These are phyloP conservation scores for Mesorhabditis sp. DNA, from an alignment of 2,888 invertebrate genomes.

Conservation along the genomic window DNA sequence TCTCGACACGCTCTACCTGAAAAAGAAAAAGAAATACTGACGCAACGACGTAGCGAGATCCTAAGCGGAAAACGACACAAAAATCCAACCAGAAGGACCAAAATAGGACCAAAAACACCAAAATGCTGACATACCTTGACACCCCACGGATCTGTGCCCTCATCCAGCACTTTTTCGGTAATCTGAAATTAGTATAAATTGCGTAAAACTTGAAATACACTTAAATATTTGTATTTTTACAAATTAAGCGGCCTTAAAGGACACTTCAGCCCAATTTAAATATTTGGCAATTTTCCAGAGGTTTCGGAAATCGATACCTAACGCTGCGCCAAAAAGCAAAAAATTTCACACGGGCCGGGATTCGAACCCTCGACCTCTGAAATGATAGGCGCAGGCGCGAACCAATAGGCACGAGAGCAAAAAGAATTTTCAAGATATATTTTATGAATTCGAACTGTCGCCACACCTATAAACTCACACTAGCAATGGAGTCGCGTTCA, in stretches of 20 bases:
- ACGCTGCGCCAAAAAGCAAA: background rate
- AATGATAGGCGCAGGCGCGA: no score
- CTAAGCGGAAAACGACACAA: no score
- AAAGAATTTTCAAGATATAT: background rate
- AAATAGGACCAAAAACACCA: background rate
- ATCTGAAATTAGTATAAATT: conserved; percentile 29
- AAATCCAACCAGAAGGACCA: no score
- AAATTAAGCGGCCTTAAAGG: no score
- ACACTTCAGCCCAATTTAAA: no score
- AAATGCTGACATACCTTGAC: conserved; percentile 55
- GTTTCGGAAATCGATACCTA: background rate
- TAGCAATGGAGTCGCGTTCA: conserved; percentile 57
- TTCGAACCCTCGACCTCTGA: no score
- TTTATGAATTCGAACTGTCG: background rate
- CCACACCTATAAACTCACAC: conserved; percentile 27
- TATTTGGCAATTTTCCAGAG: no score
- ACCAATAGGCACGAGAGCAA: background rate
- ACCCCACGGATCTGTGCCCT: conserved; percentile 63
- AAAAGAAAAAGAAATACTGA: background rate
- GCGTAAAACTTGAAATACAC: no score
- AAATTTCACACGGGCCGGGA: no score
- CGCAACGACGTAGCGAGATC: no score
- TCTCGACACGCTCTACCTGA: conserved; percentile 61
- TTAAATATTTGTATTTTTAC: no score
- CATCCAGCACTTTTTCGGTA: conserved; percentile 63